phyloP scores from a whole-genome alignment of 2,888 invertebrate species.

The Drepana falcataria region DNA sequence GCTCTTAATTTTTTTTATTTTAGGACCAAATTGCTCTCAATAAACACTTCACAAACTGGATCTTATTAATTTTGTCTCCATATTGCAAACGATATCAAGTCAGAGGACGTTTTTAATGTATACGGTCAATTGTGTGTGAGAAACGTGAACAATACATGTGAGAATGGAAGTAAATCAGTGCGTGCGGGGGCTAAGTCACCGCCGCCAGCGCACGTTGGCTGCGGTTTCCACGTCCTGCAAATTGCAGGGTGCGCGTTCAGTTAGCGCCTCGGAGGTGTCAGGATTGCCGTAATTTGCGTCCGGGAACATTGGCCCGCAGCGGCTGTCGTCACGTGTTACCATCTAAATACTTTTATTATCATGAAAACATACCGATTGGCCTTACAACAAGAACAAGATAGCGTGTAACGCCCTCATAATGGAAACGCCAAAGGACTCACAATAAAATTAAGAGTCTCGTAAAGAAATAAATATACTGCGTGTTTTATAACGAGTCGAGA shows the following conservation, averaged over 20 bases:
- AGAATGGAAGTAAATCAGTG: slow-evolving; percentile 52
- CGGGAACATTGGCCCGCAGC: slow-evolving; percentile 56
- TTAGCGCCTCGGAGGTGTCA: slow-evolving; percentile 78
- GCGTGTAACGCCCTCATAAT: slow-evolving; percentile 39
- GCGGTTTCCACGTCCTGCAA: slow-evolving; percentile 52
- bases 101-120: not conserved
- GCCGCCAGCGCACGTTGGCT: slow-evolving; percentile 14
- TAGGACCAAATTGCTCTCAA: not conserved
- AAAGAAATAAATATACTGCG: slow-evolving; percentile 2
- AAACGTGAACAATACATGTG: slow-evolving; percentile 12
- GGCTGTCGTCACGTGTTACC: slow-evolving; percentile 72
- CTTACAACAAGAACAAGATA: slow-evolving; percentile 46
- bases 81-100: not conserved
- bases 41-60: not conserved
- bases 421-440: slow-evolving; percentile 28
- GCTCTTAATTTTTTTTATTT: not conserved
- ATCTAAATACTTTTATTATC: slow-evolving; percentile 68
- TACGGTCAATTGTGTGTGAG: not conserved
- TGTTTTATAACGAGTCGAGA: not conserved
- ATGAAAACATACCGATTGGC: slow-evolving; percentile 52
- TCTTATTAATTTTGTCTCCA: too few species aligned
- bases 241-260: slow-evolving; percentile 66
- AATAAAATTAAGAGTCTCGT: slow-evolving; percentile 8
- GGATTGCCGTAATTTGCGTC: slow-evolving; percentile 77
- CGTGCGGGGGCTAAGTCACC: slow-evolving; percentile 21